A percentile compares a stretch with the other conserved stretches of the same genome.
These are phyloP conservation scores for Torymus tubicola DNA, from an alignment of 2,888 invertebrate genomes.

Conservation along the genomic window DNA sequence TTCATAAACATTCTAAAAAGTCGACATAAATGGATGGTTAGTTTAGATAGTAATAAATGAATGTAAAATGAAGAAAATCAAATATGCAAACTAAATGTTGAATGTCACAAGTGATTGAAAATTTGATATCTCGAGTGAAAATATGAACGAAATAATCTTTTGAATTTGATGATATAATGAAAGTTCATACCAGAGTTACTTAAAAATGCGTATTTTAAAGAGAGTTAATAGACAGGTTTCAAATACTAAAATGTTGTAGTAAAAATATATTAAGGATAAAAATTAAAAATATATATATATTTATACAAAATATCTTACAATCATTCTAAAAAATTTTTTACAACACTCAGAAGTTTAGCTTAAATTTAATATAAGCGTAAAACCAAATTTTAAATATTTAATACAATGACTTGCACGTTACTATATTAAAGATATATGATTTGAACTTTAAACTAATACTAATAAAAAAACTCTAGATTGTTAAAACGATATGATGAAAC, in stretches of 20 bases:
- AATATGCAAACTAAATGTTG: not conserved
- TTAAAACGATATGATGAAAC: not conserved
- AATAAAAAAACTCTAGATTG: not conserved
- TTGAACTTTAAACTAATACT: not conserved
- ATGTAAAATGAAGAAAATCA: not conserved
- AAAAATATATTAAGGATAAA: conserved; percentile 5
- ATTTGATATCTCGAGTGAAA: conserved; percentile 24
- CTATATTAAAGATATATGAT: too few species aligned
- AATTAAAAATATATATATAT: conserved; percentile 11
- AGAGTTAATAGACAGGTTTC: not conserved
- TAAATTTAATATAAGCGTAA: too few species aligned
- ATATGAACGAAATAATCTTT: conserved; percentile 19
- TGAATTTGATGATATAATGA: conserved; percentile 23
- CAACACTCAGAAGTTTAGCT: too few species aligned
- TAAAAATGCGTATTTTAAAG: not conserved
- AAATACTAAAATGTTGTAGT: too few species aligned
- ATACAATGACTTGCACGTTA: too few species aligned
- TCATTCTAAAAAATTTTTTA: not conserved
- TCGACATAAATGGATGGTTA: not conserved
- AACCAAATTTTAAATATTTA: too few species aligned
- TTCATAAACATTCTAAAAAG: not conserved
- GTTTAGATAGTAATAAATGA: conserved; percentile 1
- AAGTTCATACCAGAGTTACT: conserved; percentile 16
- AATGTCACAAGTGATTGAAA: conserved; percentile 45
- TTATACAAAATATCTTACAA: conserved; percentile 16